Conservation (phyloP, 2,888 invertebrate genomes). For the Drymonia ruficornis region DNA sequence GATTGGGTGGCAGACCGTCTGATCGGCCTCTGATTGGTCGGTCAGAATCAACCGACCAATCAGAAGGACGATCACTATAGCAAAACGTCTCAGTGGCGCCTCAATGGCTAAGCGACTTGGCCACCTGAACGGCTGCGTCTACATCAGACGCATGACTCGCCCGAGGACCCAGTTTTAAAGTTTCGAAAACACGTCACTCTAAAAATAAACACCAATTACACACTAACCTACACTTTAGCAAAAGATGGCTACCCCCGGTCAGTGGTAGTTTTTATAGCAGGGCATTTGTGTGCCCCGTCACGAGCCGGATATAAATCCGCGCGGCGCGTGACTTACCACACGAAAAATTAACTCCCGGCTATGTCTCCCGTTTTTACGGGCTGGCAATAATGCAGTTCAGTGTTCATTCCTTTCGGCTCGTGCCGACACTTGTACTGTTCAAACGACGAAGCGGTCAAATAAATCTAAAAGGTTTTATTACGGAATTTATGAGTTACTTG, state of each 20-base stretch:
- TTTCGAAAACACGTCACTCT: no score
- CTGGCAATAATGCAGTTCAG: slow-evolving; percentile 56
- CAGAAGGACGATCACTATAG: no score
- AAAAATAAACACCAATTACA: not conserved
- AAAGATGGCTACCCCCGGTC: slow-evolving; percentile 30
- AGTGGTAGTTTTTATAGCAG: slow-evolving; percentile 59
- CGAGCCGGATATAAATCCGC: slow-evolving; percentile 62
- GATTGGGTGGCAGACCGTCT: no score
- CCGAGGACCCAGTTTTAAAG: no score
- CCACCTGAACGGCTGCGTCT: no score
- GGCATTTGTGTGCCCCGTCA: slow-evolving; percentile 48
- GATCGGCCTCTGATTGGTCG: no score
- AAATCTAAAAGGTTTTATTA: slow-evolving; percentile 5
- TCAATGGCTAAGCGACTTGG: no score
- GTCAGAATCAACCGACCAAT: no score
- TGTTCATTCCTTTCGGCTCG: slow-evolving; percentile 49
- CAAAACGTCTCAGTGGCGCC: no score
- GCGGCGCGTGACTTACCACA: slow-evolving; percentile 57
- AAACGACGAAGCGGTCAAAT: slow-evolving; percentile 17
- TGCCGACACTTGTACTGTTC: slow-evolving; percentile 34
- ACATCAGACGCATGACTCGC: no score
- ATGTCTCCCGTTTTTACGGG: slow-evolving; percentile 58
- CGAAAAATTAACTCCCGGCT: slow-evolving; percentile 66
- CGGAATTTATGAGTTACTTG: not conserved
- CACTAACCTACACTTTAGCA: not conserved